A percentile compares a stretch with the other conserved stretches of the same genome.
Conservation (phyloP, 2,888 invertebrate species). For the Nebria brevicollis region DNA sequence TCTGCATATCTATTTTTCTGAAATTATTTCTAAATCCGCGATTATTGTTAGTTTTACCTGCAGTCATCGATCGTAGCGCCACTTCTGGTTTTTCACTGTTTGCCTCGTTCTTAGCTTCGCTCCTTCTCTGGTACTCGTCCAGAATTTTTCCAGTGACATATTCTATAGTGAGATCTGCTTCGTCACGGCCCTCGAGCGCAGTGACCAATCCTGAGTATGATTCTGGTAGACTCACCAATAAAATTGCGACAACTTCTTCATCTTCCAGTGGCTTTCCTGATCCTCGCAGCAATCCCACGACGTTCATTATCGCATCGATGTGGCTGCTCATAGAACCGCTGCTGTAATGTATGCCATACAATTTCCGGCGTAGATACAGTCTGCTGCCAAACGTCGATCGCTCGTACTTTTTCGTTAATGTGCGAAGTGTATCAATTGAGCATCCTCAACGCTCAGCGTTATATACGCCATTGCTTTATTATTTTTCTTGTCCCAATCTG, state of each 20-base stretch:
- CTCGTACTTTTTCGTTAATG: constrained; percentile 31
- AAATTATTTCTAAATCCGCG: background rate
- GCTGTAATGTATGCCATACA: constrained; percentile 16
- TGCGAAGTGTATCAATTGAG: constrained; percentile 33
- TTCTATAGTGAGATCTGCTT: constrained; percentile 19
- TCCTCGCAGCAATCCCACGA: constrained; percentile 21
- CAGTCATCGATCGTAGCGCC: background rate
- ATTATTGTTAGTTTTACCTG: background rate
- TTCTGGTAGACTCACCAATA: constrained; percentile 30
- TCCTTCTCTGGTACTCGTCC: constrained; percentile 21
- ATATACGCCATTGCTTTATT: constrained; percentile 38
- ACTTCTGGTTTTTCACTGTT: background rate
- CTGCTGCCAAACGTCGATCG: constrained; percentile 24
- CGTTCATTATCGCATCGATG: constrained; percentile 16
- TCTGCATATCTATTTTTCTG: background rate
- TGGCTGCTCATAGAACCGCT: constrained; percentile 26
- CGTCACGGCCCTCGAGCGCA: constrained; percentile 26
- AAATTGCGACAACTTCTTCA: constrained; percentile 26
- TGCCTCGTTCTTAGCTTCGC: background rate
- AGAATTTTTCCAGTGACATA: constrained; percentile 29
- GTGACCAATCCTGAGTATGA: constrained; percentile 28
- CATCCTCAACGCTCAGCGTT: constrained; percentile 37
- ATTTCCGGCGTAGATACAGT: constrained; percentile 13
- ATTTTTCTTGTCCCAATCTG: constrained; percentile 27
- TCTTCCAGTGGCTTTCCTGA: constrained; percentile 24